These are phyloP conservation scores for Rhingia rostrata DNA, from an alignment of 2,888 invertebrate genomes.

Conservation along the genomic window DNA sequence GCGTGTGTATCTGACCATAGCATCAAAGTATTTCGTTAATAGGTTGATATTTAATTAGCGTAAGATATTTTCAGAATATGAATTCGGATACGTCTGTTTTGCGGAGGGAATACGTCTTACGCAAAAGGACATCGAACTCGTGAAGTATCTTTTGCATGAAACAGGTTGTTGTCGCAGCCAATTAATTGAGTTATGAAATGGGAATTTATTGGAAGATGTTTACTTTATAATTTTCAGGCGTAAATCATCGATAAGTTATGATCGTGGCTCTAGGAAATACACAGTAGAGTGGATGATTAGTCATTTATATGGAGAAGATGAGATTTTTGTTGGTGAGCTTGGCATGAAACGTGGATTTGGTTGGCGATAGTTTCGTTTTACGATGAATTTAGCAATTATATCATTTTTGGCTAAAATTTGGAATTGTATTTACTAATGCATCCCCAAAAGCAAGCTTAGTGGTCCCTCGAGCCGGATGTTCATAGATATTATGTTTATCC, in stretches of 20 bases:
- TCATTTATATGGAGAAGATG: no score
- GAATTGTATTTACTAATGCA: no score
- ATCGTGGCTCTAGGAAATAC: not conserved
- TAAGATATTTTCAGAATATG: constrained; percentile 63
- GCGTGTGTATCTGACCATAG: constrained; percentile 13
- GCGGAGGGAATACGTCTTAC: not conserved
- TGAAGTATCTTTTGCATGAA: constrained; percentile 3
- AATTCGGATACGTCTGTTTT: constrained; percentile 36
- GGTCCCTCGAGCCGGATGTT: no score
- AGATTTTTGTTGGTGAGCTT: no score
- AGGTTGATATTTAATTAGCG: constrained; percentile 71
- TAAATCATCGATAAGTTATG: constrained; percentile 8
- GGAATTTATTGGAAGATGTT: constrained; percentile 42
- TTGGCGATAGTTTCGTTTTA: no score
- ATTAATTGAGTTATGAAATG: constrained; percentile 65
- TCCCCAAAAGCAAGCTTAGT: no score
- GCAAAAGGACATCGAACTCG: constrained; percentile 43
- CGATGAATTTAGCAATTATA: no score
- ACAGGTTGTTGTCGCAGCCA: constrained; percentile 33
- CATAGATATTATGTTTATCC: no score
- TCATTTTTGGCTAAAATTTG: no score
- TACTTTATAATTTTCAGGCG: not conserved
- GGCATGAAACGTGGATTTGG: no score
- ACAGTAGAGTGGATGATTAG: not conserved
- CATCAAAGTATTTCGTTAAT: constrained; percentile 61